phyloP scores from a whole-genome alignment of 2,888 invertebrate genomes.

The Mythimna albipuncta region DNA sequence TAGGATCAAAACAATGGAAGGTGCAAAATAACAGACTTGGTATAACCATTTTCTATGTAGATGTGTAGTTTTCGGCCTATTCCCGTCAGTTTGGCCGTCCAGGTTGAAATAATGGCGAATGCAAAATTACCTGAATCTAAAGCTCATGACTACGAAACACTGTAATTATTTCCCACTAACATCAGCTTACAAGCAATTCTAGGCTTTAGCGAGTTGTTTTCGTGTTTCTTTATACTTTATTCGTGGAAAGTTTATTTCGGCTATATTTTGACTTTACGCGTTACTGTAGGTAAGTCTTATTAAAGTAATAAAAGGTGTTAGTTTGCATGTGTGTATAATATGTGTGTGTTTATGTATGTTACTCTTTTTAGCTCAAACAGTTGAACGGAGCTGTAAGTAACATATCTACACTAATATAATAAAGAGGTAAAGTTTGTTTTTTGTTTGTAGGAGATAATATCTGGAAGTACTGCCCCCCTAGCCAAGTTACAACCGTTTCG shows the following conservation, averaged over 20 bases:
- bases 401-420: too few relatives aligned
- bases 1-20: constrained; percentile 20
- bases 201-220: constrained; percentile 60
- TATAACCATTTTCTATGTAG: constrained; percentile 16
- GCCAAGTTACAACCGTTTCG: too few relatives aligned
- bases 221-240: constrained; percentile 63
- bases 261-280: neutral
- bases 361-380: too few relatives aligned
- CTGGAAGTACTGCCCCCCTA: too few relatives aligned
- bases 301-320: neutral
- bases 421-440: too few relatives aligned
- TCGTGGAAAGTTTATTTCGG: constrained; percentile 7
- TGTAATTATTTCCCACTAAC: constrained; percentile 77
- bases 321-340: too few relatives aligned
- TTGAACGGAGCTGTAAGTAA: too few relatives aligned
- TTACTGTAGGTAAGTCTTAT: neutral
- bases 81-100: constrained; percentile 13
- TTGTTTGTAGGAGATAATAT: too few relatives aligned
- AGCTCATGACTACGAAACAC: constrained; percentile 66
- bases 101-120: constrained; percentile 60
- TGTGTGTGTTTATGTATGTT: too few relatives aligned
- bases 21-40: constrained; percentile 3
- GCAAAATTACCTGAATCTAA: constrained; percentile 68
- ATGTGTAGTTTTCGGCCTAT: constrained; percentile 3
- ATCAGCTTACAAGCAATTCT: constrained; percentile 71